phyloP scores from a whole-genome alignment of 2,797 vertebrate genomes.

The Tauraco hartlaubi region DNA sequence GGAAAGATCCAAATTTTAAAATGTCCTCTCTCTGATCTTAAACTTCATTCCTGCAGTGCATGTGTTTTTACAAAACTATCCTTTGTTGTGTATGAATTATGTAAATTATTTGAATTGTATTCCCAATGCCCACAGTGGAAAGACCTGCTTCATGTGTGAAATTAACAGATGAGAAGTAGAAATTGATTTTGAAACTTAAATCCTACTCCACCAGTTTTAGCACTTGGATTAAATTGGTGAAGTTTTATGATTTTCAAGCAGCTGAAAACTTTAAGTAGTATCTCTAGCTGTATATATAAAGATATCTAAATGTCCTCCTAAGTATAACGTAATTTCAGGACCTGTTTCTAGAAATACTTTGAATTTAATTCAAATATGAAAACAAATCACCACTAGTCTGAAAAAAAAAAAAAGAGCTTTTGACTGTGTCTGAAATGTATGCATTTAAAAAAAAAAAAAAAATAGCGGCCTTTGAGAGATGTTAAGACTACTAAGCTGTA shows the following conservation, averaged over 20 bases:
- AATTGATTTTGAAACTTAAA: neutral
- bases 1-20: neutral
- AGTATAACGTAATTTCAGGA: neutral
- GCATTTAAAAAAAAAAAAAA: no score
- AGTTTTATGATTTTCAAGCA: neutral
- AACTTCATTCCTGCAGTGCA: neutral
- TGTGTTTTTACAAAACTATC: neutral
- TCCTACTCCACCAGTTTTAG: neutral
- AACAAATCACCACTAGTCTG: neutral
- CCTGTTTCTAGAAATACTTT: neutral
- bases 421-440: neutral
- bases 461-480: neutral
- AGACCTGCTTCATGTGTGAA: constrained; percentile 2
- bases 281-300: neutral
- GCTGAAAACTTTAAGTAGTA: neutral
- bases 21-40: neutral
- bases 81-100: neutral
- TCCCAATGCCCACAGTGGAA: neutral
- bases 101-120: neutral
- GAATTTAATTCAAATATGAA: neutral
- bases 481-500: neutral
- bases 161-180: neutral
- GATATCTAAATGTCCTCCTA: neutral
- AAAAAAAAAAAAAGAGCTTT: neutral
- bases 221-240: neutral